phyloP scores from a whole-genome alignment of 2,113 vertebrate species.

The Charina bottae region DNA sequence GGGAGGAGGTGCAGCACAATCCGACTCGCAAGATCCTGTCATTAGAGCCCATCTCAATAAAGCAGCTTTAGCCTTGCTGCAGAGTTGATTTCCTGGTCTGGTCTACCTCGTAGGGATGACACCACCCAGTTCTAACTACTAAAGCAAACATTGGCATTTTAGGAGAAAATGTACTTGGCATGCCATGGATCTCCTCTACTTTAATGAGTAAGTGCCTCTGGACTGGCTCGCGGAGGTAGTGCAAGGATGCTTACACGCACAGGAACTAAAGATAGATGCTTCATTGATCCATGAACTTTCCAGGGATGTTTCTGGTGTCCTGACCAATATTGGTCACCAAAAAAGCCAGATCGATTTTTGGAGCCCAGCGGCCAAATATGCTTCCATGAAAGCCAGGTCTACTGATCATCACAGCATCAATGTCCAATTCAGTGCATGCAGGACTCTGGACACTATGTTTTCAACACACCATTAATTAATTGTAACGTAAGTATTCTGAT shows the following conservation, averaged over 20 bases:
- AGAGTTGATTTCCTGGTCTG: background rate
- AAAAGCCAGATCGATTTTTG: background rate
- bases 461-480: background rate
- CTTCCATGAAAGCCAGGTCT: background rate
- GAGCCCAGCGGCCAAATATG: background rate
- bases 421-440: background rate
- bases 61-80: background rate
- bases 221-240: background rate
- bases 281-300: background rate
- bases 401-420: no score
- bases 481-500: background rate
- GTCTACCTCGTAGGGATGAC: background rate
- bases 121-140: background rate
- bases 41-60: background rate
- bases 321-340: fast-evolving
- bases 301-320: background rate
- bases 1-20: background rate
- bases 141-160: background rate
- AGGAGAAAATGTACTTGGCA: background rate
- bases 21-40: background rate
- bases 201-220: background rate
- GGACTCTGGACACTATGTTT: background rate
- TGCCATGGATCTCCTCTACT: background rate
- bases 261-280: background rate
- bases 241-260: background rate